Evolutionary conservation across 2,797 vertebrate genomes (phyloP).

Genomic region (Mus spretus): DNA sequence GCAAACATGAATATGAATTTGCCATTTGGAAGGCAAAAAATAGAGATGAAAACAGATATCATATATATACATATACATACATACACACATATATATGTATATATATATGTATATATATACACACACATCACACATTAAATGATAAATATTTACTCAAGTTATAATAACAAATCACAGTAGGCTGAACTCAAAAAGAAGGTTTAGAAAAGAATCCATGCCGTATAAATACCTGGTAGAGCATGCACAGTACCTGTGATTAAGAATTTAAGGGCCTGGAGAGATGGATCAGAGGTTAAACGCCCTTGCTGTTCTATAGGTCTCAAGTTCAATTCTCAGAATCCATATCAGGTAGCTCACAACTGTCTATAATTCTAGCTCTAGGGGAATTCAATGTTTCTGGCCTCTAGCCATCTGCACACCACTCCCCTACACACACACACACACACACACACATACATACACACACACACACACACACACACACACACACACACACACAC

Average conservation of each 20-base stretch:
- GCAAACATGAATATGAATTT: not conserved
- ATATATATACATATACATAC: not conserved
- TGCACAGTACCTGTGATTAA: not conserved
- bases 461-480: not conserved
- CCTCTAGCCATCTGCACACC: not conserved
- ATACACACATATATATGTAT: not conserved
- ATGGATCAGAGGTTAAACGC: not conserved
- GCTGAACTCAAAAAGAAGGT: not conserved
- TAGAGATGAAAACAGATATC: not conserved
- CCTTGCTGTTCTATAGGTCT: not conserved
- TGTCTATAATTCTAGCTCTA: not conserved
- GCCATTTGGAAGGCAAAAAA: slow-evolving; percentile 55
- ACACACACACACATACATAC: not conserved
- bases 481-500: not conserved
- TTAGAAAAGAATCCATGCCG: not conserved
- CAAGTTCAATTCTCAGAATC: not conserved
- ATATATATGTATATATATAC: not conserved
- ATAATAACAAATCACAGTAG: not conserved
- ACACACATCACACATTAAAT: not conserved
- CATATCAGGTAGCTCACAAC: not conserved
- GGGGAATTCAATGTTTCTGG: not conserved
- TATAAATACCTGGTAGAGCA: not conserved
- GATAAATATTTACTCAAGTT: slow-evolving; percentile 48
- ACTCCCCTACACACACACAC: not conserved
- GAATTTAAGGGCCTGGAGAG: not conserved